Evolutionary conservation across 2,797 vertebrate genomes (phyloP).

Genomic region (Gorsachius magnificus): DNA sequence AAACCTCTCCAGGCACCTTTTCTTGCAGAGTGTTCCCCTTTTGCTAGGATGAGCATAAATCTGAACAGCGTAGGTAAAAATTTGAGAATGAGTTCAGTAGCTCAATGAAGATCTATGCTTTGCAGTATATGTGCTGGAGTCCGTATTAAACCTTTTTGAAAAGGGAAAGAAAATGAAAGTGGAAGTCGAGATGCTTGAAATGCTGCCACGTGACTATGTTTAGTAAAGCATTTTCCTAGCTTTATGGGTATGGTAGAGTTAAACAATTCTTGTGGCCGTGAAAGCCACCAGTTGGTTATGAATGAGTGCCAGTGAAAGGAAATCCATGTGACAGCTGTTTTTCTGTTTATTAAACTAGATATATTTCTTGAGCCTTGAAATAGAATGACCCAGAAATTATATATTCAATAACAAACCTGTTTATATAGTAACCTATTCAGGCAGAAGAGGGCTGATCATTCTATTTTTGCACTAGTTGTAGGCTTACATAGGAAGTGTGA

Average conservation of each 20-base stretch:
- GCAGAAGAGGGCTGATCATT: constrained; percentile 5
- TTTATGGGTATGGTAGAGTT: constrained; percentile 20
- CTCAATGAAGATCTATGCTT: not conserved
- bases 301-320: constrained; percentile 64
- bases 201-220: not conserved
- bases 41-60: not conserved
- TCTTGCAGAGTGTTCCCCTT: not conserved
- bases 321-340: constrained; percentile 59
- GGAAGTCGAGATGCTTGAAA: not conserved
- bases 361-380: constrained; percentile 37
- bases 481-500: constrained; percentile 33
- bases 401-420: constrained; percentile 62
- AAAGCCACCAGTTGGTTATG: constrained; percentile 31
- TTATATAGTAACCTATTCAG: constrained; percentile 46
- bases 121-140: not conserved
- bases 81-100: not conserved
- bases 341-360: constrained; percentile 58
- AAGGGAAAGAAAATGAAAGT: constrained; percentile 18
- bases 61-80: not conserved
- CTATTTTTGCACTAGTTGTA: constrained; percentile 36
- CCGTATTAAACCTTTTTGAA: not conserved
- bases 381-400: constrained; percentile 66
- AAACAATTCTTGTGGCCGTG: not conserved
- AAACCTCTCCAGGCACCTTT: not conserved
- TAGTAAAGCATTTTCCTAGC: not conserved